Evolutionary conservation across 1,140 invertebrate species (phyloP).

Genomic region (Trachymyrmex septentrionalis): DNA sequence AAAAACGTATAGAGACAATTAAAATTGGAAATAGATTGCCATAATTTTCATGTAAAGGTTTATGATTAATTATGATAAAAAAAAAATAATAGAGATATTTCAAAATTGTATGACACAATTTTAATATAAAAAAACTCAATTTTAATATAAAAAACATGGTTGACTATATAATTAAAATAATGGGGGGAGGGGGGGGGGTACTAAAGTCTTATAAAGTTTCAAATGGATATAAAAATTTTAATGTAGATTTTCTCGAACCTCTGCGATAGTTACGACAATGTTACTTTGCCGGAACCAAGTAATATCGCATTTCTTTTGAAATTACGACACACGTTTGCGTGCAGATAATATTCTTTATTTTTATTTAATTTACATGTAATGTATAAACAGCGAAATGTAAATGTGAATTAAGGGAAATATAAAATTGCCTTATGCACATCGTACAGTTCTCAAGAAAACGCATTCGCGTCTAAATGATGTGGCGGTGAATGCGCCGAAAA

Average conservation of each 20-base stretch:
- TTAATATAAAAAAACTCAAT: neutral
- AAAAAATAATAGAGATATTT: slow-evolving; percentile 12
- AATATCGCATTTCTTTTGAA: slow-evolving; percentile 4
- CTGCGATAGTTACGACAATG: neutral
- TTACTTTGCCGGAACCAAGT: neutral
- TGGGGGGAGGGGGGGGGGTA: neutral
- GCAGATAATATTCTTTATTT: neutral
- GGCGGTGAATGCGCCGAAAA: slow-evolving; percentile 8
- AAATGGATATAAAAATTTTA: slow-evolving; percentile 9
- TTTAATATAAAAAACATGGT: neutral
- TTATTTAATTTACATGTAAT: neutral
- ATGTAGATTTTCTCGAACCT: neutral
- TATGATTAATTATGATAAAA: neutral
- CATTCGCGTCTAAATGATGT: neutral
- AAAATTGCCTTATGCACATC: neutral
- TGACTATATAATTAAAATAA: neutral
- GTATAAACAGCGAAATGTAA: neutral
- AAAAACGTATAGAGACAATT: neutral
- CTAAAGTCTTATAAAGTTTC: neutral
- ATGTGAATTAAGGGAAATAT: neutral
- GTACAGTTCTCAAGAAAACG: neutral
- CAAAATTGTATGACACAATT: neutral
- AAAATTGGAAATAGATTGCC: neutral
- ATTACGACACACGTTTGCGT: neutral
- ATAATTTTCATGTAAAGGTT: neutral